These are phyloP conservation scores for Dicerorhinus sumatrensis DNA, from an alignment of 2,113 vertebrate species.

Conservation along the genomic window DNA sequence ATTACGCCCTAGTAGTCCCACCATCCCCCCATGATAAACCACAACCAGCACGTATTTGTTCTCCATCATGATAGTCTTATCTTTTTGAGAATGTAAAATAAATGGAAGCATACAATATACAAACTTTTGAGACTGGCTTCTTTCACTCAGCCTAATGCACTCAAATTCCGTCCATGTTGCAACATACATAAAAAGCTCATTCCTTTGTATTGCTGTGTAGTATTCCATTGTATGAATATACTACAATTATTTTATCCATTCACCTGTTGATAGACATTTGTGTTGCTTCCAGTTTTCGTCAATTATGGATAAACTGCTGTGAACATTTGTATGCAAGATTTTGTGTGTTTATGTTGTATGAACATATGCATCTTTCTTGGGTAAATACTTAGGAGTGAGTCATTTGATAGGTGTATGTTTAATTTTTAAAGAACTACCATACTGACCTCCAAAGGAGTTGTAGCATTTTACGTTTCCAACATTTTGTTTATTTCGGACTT, in stretches of 20 bases:
- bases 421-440: not conserved
- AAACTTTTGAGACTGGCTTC: too few relatives aligned
- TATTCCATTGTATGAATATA: too few relatives aligned
- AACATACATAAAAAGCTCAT: too few relatives aligned
- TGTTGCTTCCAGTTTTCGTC: not conserved
- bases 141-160: too few relatives aligned
- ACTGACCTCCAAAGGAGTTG: not conserved
- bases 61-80: not conserved
- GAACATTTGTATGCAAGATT: not conserved
- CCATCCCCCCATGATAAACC: not conserved
- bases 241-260: not conserved
- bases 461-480: not conserved
- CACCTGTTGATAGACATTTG: not conserved
- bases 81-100: not conserved
- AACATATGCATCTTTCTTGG: not conserved
- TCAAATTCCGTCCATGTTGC: too few relatives aligned
- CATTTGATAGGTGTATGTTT: not conserved
- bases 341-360: not conserved
- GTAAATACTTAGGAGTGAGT: not conserved
- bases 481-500: not conserved
- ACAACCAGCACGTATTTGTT: not conserved
- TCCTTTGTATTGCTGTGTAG: too few relatives aligned
- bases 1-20: not conserved
- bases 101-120: not conserved
- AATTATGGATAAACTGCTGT: not conserved